Evolutionary conservation across 2,888 invertebrate species (phyloP), one percentile per base, ranked within the genome.

Genomic region (Drosophila monieri): DNA sequence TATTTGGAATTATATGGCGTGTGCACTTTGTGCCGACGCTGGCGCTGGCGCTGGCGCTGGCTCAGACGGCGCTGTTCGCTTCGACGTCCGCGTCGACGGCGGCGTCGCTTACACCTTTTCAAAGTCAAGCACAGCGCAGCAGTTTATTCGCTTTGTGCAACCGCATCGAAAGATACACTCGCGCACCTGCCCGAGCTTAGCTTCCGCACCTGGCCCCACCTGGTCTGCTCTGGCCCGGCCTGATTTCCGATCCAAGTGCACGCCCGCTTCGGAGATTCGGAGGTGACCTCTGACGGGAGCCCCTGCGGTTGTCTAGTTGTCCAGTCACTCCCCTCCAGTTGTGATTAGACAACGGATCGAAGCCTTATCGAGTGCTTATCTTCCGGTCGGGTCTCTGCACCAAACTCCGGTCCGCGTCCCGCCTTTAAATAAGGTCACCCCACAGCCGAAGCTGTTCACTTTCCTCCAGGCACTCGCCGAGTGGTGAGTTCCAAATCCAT

Each of bases 91-190:
- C 15, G 49, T 21, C 48, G 8, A 10, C 46, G n/a, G 25, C 35
- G 58, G 25, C 35, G 58, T 54, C 56, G 57, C 56, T 70, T 57
- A 72, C 59, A 59, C 62, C 61, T 71, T 37, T 84, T 89, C 70
- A 87, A 80, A 85, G 85, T 80, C 77, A 77, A 78, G 71, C 67
- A 49, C 55, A 76, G 70, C 66, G 52, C 53, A 47, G 53, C 57
- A 44, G 59, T 66, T 85, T 72, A 84, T 72, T 76, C 53, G 74
- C 53, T 54, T 52, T 68, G 68, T 69, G 74, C 55, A 56, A 67
- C 51, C 79, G 70, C 64, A 70, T 75, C 80, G 80, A 59, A 64
- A 80, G 73, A 53, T 61, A 76, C 71, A 41, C 46, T 15, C 62
- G 35, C 49, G 69, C 47, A 66, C 48, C 59, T 60, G 59, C 12